A percentile compares a stretch with the other conserved stretches of the same genome.
Evolutionary conservation across 2,797 vertebrate species (phyloP).

Genomic region (Rhabdophis nuchalis): DNA sequence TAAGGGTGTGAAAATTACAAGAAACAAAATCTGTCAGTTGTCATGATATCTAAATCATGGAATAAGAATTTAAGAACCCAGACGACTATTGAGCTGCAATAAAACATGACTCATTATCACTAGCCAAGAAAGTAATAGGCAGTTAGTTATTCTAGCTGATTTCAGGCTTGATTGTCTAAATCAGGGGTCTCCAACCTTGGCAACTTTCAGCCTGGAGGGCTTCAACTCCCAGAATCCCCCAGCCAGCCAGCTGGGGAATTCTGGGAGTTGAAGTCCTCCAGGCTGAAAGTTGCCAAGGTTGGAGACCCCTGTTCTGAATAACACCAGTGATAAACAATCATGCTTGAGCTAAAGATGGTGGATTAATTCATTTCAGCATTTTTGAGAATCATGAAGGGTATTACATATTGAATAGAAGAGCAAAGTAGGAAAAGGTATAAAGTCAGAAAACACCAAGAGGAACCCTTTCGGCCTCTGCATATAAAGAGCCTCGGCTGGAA

Average conservation of each 20-base stretch:
- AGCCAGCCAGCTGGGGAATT: too few species aligned
- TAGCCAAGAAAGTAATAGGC: constrained; percentile 14
- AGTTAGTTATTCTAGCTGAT: constrained; percentile 17
- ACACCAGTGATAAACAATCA: background rate
- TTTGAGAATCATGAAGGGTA: background rate
- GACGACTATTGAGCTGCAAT: constrained; percentile 27
- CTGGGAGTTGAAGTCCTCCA: too few species aligned
- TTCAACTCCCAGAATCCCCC: too few species aligned
- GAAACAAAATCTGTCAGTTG: constrained; percentile 25
- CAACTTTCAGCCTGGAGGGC: too few species aligned
- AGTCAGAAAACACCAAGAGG: constrained; percentile 3
- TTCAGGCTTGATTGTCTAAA: background rate
- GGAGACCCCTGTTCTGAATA: background rate
- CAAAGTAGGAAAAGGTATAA: constrained; percentile 12
- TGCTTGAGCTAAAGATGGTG: background rate
- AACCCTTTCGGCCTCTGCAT: constrained; percentile 10
- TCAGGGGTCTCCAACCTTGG: too few species aligned
- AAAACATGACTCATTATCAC: constrained; percentile 15
- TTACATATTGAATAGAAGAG: background rate
- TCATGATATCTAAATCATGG: background rate
- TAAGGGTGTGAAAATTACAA: background rate
- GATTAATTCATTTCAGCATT: background rate
- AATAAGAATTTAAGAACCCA: constrained; percentile 32
- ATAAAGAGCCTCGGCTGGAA: constrained; percentile 20
- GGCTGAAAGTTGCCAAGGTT: too few species aligned